Evolutionary conservation across 2,113 vertebrate genomes (phyloP).

Genomic region (Anhinga rufa): DNA sequence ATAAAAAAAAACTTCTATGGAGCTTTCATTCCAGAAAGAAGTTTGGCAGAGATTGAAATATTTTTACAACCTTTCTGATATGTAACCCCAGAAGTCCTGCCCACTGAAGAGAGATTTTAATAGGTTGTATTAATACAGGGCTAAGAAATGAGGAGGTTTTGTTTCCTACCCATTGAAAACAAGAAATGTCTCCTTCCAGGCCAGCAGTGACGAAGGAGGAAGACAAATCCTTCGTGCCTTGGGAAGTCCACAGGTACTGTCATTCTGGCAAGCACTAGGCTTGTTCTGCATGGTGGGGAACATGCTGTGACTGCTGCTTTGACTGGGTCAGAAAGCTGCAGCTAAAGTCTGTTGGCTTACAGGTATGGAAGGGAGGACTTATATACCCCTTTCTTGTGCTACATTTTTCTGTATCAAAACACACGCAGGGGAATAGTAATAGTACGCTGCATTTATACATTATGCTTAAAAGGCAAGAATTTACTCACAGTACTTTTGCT

Average conservation of each 20-base stretch:
- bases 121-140: not conserved
- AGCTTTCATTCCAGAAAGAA: not conserved
- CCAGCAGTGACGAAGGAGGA: not conserved
- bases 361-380: not conserved
- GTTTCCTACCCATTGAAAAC: not conserved
- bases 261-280: not conserved
- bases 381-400: accelerated
- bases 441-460: not conserved
- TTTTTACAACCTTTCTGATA: not conserved
- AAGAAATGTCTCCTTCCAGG: not conserved
- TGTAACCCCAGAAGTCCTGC: not conserved
- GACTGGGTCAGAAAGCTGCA: not conserved
- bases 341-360: not conserved
- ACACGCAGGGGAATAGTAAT: not conserved
- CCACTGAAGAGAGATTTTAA: not conserved
- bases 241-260: not conserved
- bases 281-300: not conserved
- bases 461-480: not conserved
- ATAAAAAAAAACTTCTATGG: not conserved
- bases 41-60: not conserved
- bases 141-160: not conserved
- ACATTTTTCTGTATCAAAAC: not conserved
- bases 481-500: not conserved
- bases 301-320: not conserved
- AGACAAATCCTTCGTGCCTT: not conserved